Base-by-base conservation (phyloP, 2,113 vertebrate species). In the Cyanistes caeruleus region DNA sequence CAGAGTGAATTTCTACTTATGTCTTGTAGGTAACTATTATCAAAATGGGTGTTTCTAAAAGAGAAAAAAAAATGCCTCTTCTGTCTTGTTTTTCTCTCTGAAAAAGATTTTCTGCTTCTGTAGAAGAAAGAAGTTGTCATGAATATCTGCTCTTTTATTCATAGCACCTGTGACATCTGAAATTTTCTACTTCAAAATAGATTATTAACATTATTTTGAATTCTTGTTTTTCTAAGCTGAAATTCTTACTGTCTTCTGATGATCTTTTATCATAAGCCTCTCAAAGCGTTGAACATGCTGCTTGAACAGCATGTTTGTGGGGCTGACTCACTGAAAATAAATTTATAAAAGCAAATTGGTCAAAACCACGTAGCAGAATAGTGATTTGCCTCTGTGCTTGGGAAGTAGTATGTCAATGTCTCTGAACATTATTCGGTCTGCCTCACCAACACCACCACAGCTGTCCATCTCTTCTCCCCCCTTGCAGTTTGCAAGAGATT, bases 151-250 rank as follows among this genome's bases (percentile, higher is more conserved):
- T 84, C 13, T 84, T 59, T 88, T 92, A 83, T 76, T 91, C 78
- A 44, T 58, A 81, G 53, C 76, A 84, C 84, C 49, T 90, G 33
- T 83, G 82, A 85, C 55, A 83, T 83, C 39, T 93, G 49, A 93
- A 96, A 89, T 88, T 76, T 85, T 93, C 33, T 20, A 63, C 41
- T 93, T 96, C 10, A 5, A 73, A 93, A 81, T 46, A 93, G 44
- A 65, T 48, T 70, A 93, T 84, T 95, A 92, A 53, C 24, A 28
- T 82, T 87, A 89, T 82, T 95, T 87, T 91, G 75, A 74, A 85
- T 87, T 94, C 16, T 82, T 90, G 35, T 59, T 85, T 95, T 95
- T 80, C 43, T 64, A 83, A 93, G 65, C 53, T 93, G 79, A 82
- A 89, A 49, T 94, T 79, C 37, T 67, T 94, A 67, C 33, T 80